phyloP scores from a whole-genome alignment of 1,140 invertebrate genomes.

The Anastrepha obliqua region DNA sequence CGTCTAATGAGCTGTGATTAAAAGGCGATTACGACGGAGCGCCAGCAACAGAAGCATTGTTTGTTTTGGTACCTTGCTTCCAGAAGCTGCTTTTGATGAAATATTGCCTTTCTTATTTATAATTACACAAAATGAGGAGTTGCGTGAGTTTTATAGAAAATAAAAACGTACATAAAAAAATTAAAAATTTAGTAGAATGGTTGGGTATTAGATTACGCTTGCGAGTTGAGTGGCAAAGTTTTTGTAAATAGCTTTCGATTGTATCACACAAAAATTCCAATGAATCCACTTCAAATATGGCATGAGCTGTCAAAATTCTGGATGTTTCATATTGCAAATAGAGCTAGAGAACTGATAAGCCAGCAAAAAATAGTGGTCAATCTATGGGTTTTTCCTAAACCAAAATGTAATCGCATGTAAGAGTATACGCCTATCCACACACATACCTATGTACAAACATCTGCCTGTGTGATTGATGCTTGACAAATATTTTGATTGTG shows the following conservation, averaged over 20 bases:
- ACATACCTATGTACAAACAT: too few species aligned
- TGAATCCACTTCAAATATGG: neutral
- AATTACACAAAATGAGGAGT: neutral
- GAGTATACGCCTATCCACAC: neutral
- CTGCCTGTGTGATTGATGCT: too few species aligned
- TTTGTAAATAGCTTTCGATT: neutral
- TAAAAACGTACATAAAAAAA: neutral
- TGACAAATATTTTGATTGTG: neutral
- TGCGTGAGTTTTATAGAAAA: neutral
- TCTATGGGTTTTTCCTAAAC: neutral
- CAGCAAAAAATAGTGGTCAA: neutral
- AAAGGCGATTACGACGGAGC: constrained; percentile 23
- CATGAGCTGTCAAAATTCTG: neutral
- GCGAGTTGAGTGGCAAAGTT: neutral
- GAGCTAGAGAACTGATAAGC: neutral
- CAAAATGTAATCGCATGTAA: neutral
- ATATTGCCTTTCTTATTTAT: neutral
- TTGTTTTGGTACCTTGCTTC: neutral
- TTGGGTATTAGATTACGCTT: neutral
- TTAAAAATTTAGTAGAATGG: neutral
- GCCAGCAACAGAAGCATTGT: neutral
- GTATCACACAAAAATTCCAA: constrained; percentile 26
- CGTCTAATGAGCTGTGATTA: constrained; percentile 50
- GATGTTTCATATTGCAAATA: constrained; percentile 6
- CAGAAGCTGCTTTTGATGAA: neutral